Percentiles rank a stretch among this genome's conserved stretches.
Evolutionary conservation across 2,797 vertebrate genomes (phyloP).

Genomic region (Sebastes minor): DNA sequence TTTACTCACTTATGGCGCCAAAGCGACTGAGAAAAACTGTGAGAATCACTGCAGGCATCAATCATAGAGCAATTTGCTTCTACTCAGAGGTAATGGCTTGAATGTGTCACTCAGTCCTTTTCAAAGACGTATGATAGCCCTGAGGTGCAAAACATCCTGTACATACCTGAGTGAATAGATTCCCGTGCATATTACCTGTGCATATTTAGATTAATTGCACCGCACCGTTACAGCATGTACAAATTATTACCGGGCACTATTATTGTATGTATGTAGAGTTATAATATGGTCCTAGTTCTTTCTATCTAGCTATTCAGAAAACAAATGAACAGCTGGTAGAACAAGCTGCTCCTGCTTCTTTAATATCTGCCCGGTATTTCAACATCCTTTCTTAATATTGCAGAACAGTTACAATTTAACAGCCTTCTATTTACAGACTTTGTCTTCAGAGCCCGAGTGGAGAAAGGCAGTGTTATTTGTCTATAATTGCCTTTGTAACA

Average conservation of each 20-base stretch:
- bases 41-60: background rate
- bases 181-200: background rate
- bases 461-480: constrained; percentile 1
- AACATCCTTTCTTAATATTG: background rate
- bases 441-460: background rate
- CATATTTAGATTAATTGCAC: background rate
- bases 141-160: background rate
- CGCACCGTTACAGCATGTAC: background rate
- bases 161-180: background rate
- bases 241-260: background rate
- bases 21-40: background rate
- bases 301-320: background rate
- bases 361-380: background rate
- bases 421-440: constrained; percentile 2
- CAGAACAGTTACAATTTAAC: background rate
- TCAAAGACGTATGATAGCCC: background rate
- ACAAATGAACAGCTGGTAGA: background rate
- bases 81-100: background rate
- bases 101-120: background rate
- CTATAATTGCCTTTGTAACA: constrained; percentile 52
- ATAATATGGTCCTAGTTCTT: background rate
- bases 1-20: background rate
- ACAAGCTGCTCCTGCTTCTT: background rate
- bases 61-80: background rate
- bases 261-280: background rate